These are phyloP conservation scores for Apeltes quadracus DNA, from an alignment of 2,113 vertebrate species.

Conservation along the genomic window DNA sequence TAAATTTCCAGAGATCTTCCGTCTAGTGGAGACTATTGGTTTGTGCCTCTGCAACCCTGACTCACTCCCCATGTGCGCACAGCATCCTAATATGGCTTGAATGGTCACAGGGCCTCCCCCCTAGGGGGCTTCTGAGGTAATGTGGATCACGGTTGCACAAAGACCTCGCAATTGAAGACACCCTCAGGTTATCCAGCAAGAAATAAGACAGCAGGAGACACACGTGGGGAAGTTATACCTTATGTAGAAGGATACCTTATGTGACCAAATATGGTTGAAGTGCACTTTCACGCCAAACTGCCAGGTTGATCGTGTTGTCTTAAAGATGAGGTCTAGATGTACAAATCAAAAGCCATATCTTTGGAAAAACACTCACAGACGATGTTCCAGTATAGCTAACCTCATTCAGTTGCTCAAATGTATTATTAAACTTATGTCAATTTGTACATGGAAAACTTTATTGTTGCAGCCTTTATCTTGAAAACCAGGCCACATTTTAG, in stretches of 20 bases:
- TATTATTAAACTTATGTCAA: neutral
- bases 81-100: slow-evolving; percentile 60
- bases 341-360: slow-evolving; percentile 23
- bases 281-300: slow-evolving; percentile 57
- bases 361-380: neutral
- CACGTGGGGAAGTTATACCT: slow-evolving; percentile 9
- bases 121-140: slow-evolving; percentile 44
- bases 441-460: neutral
- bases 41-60: slow-evolving; percentile 17
- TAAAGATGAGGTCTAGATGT: slow-evolving; percentile 35
- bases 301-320: slow-evolving; percentile 45
- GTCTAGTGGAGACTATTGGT: slow-evolving; percentile 8
- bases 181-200: slow-evolving; percentile 25
- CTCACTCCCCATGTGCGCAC: slow-evolving; percentile 32
- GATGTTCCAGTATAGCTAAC: neutral
- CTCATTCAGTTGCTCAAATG: neutral
- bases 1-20: slow-evolving; percentile 32
- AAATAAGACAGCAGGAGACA: neutral
- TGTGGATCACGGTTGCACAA: slow-evolving; percentile 30
- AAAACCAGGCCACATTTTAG: too few species aligned
- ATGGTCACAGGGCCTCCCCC: slow-evolving; percentile 52
- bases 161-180: slow-evolving; percentile 5
- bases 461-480: neutral
- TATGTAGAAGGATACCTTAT: slow-evolving; percentile 24
- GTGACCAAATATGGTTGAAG: slow-evolving; percentile 65